phyloP scores from a whole-genome alignment of 2,888 invertebrate genomes.

The Tenthredo scrophulariae region DNA sequence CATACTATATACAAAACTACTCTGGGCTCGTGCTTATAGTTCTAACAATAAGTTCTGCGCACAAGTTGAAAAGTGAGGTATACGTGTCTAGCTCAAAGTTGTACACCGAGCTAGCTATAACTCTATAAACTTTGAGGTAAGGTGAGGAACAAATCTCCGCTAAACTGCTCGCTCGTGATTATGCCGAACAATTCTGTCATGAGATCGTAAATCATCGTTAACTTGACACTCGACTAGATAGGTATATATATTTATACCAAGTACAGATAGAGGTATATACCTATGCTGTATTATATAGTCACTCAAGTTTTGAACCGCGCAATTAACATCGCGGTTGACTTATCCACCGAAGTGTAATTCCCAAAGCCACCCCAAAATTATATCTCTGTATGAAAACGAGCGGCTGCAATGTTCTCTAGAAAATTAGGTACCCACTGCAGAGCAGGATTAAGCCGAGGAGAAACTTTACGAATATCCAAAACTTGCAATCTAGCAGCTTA shows the following conservation, averaged over 20 bases:
- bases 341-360: constrained; percentile 43
- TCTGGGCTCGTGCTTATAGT: not conserved
- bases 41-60: not conserved
- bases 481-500: not conserved
- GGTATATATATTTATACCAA: not conserved
- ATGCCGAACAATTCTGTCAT: constrained; percentile 10
- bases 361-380: constrained; percentile 32
- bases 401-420: not conserved
- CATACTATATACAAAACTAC: not conserved
- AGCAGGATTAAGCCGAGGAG: not conserved
- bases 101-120: not conserved
- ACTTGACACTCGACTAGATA: not conserved
- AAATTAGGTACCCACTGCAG: not conserved
- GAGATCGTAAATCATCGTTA: constrained; percentile 24
- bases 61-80: not conserved
- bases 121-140: not conserved
- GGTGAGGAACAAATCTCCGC: constrained; percentile 19
- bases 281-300: not conserved
- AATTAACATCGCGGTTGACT: constrained; percentile 37
- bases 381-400: constrained; percentile 5
- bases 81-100: not conserved
- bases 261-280: not conserved
- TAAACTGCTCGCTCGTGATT: constrained; percentile 2
- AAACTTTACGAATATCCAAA: constrained; percentile 4
- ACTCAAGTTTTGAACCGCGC: constrained; percentile 24